Base-by-base conservation (phyloP, 2,113 vertebrate genomes). In the Passer montanus region DNA sequence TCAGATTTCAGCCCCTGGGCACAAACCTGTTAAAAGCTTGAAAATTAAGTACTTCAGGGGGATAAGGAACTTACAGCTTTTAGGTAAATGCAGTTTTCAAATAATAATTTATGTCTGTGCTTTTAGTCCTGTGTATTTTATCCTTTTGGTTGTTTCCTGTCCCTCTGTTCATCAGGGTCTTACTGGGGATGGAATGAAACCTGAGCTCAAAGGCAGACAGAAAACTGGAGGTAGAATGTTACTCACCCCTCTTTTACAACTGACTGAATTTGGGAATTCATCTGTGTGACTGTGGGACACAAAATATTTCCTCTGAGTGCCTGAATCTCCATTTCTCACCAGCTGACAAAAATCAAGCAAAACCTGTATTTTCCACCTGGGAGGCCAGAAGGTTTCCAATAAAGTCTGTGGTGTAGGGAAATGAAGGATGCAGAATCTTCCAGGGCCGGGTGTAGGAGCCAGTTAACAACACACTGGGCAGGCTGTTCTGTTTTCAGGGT, bases 301-400 rank as follows among this genome's bases (percentile, higher is more conserved):
- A 17, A 30, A 52, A 11, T 78, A 60, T 50, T 28, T 94, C 75
- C 84, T 79, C 43, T 43, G 90, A 84, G 79, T 37, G 33, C 31
- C 33, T 24, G 15, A 58, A 53, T 67, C 87, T 59, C 2, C 66
- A 78, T 95, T 96, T 90, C 62, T 90, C 39, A 63, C 23, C 75
- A 89, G 59, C 56, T 87, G 75, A 66, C 52, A 79, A 91, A 94
- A 95, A 89, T 81, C 77, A 94, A 84, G 86, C 91, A 95, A 96
- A 90, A 94, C 19, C 30, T 59, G 26, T 43, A 8, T 24, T 20
- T 13, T 80, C 41, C 41, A 27, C 55, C 22, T 43, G 60, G 56
- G 76, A 87, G 46, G 16, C 5, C 62, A 72, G 23, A 50, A 74
- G 30, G 28, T 28, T 82, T 92, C 19, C 27, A 73, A 4, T 13